phyloP scores from a whole-genome alignment of 1,140 invertebrate genomes.

The Bombus impatiens region DNA sequence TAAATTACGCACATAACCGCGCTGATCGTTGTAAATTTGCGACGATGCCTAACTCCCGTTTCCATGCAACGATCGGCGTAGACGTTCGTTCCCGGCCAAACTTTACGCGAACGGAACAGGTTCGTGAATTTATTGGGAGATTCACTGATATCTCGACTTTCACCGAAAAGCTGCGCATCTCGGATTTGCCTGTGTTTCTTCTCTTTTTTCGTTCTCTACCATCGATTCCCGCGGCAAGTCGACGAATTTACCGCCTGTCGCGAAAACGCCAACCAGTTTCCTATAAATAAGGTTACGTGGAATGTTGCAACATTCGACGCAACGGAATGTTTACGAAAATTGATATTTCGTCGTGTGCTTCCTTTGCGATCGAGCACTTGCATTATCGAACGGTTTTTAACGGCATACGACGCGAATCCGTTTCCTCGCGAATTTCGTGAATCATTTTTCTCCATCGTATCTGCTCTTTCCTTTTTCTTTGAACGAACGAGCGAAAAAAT shows the following conservation, averaged over 20 bases:
- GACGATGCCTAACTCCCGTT: slow-evolving; percentile 47
- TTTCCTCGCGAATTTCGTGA: background rate
- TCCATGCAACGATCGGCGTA: background rate
- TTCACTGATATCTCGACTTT: slow-evolving; percentile 41
- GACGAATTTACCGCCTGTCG: slow-evolving; percentile 5
- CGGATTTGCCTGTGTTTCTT: background rate
- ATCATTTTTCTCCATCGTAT: background rate
- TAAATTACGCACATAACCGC: slow-evolving; percentile 65
- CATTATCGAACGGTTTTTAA: background rate
- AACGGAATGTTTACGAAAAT: slow-evolving; percentile 1
- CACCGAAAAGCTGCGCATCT: background rate
- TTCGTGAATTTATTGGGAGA: slow-evolving; percentile 21
- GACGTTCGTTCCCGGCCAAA: background rate
- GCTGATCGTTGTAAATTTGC: slow-evolving; percentile 53
- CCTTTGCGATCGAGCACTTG: background rate
- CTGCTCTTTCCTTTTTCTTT: background rate
- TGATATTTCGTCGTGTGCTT: background rate
- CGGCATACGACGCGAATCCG: background rate
- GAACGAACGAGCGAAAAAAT: background rate
- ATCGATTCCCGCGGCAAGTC: background rate
- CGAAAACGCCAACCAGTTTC: background rate
- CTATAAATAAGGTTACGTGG: background rate
- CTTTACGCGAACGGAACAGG: slow-evolving; percentile 4
- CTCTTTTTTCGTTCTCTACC: background rate
- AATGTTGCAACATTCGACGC: background rate